Evolutionary conservation across 2,113 vertebrate species (phyloP).

Genomic region (Tichodroma muraria): DNA sequence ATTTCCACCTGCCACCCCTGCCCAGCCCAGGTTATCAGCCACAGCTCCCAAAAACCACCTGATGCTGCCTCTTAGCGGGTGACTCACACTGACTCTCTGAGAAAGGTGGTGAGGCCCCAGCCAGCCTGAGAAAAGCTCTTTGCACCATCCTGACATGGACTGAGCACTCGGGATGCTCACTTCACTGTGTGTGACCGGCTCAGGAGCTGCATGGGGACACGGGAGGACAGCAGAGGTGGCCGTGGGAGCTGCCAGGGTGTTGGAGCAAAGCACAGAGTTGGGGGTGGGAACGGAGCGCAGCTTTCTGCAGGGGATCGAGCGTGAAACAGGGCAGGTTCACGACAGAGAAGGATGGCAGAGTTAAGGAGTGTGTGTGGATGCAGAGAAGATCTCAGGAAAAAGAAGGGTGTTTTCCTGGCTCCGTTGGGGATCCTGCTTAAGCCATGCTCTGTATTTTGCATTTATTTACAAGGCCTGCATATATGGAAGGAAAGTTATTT

Average conservation of each 20-base stretch:
- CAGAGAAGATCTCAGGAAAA: not conserved
- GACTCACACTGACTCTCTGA: not conserved
- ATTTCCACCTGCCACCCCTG: not conserved
- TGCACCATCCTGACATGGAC: rapidly evolving
- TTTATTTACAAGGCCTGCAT: not conserved
- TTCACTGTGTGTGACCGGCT: not conserved
- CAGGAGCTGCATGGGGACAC: not conserved
- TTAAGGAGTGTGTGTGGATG: not conserved
- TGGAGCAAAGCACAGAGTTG: not conserved
- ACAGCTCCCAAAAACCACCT: not conserved
- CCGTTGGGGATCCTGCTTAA: not conserved
- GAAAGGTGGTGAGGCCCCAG: not conserved
- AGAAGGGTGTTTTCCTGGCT: not conserved
- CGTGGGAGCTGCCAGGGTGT: not conserved
- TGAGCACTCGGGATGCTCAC: rapidly evolving
- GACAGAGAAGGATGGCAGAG: not conserved
- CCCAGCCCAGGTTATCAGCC: not conserved
- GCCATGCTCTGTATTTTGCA: not conserved
- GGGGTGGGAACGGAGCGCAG: not conserved
- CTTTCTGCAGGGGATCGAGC: not conserved
- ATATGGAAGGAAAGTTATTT: not conserved
- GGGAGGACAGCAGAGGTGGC: not conserved
- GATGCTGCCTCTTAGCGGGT: not conserved
- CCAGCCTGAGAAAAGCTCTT: not conserved
- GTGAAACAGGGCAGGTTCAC: not conserved